Evolutionary conservation across 2,113 vertebrate genomes (phyloP).

Genomic region (Oceanodroma tethys): DNA sequence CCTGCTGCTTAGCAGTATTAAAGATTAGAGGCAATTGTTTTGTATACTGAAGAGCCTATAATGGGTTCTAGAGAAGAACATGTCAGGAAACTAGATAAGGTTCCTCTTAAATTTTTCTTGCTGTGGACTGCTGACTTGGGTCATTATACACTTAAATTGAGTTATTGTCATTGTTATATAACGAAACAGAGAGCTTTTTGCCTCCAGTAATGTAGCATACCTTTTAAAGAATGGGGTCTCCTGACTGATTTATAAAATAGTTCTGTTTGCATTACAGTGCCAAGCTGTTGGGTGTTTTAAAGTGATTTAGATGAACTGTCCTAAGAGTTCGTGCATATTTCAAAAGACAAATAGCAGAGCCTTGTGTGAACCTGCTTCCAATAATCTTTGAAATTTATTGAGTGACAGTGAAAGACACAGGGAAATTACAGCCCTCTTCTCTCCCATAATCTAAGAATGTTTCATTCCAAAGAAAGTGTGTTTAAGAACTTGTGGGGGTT

Average conservation of each 20-base stretch:
- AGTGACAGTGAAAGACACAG: slow-evolving; percentile 43
- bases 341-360: slow-evolving; percentile 56
- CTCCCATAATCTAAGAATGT: slow-evolving; percentile 31
- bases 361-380: slow-evolving; percentile 49
- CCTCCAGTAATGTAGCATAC: slow-evolving; percentile 29
- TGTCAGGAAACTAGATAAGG: slow-evolving; percentile 71
- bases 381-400: slow-evolving; percentile 62
- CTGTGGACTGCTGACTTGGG: slow-evolving; percentile 61
- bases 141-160: slow-evolving; percentile 73
- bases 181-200: slow-evolving; percentile 53
- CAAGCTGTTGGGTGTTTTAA: slow-evolving; percentile 28
- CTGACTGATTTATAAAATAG: slow-evolving; percentile 62
- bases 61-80: slow-evolving; percentile 60
- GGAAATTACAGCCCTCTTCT: slow-evolving; percentile 11
- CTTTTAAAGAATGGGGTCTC: slow-evolving; percentile 51
- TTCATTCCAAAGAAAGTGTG: slow-evolving; percentile 27
- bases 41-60: slow-evolving; percentile 62
- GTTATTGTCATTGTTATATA: slow-evolving; percentile 67
- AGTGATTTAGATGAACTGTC: slow-evolving; percentile 65
- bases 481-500: background rate
- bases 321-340: slow-evolving; percentile 36
- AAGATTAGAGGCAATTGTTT: slow-evolving; percentile 76
- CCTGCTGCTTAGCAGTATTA: slow-evolving; percentile 73
- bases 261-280: slow-evolving; percentile 45
- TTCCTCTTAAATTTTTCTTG: slow-evolving; percentile 71